These are phyloP conservation scores for Napeogenes sylphis DNA, from an alignment of 2,888 invertebrate genomes.

Conservation along the genomic window DNA sequence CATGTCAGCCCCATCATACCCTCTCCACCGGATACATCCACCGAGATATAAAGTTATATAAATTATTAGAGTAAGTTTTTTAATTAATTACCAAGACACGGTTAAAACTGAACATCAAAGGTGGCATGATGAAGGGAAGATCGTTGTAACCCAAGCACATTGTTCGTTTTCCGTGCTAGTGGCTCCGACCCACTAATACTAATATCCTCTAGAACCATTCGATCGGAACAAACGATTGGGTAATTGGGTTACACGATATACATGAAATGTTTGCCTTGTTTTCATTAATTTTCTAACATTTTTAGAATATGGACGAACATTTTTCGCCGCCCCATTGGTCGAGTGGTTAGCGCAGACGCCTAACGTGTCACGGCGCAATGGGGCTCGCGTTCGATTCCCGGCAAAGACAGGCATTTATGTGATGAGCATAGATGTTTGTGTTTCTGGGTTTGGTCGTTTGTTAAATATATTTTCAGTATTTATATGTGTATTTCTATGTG, in stretches of 20 bases:
- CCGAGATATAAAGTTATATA: no score
- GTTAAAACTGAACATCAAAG: slow-evolving; percentile 4
- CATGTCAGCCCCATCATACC: no score
- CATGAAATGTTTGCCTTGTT: slow-evolving; percentile 10
- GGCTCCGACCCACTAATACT: slow-evolving; percentile 24
- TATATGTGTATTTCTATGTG: neutral
- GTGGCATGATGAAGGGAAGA: slow-evolving; percentile 17
- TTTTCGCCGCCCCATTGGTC: no score
- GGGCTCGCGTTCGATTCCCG: no score
- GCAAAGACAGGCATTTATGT: no score
- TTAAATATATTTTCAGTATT: neutral
- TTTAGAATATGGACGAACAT: no score
- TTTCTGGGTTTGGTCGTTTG: slow-evolving; percentile 3
- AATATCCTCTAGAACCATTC: slow-evolving; percentile 23
- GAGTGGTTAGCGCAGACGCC: no score
- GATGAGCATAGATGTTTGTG: neutral
- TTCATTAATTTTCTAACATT: neutral
- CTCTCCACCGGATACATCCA: no score
- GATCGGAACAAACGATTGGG: slow-evolving; percentile 33
- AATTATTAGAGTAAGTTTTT: no score
- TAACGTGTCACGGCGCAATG: no score
- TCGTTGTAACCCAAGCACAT: slow-evolving; percentile 13
- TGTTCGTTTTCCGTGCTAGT: slow-evolving; percentile 27
- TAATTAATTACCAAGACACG: no score
- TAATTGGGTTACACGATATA: slow-evolving; percentile 33